These are phyloP conservation scores for Meda fulgida DNA, from an alignment of 2,797 vertebrate species.

Conservation along the genomic window DNA sequence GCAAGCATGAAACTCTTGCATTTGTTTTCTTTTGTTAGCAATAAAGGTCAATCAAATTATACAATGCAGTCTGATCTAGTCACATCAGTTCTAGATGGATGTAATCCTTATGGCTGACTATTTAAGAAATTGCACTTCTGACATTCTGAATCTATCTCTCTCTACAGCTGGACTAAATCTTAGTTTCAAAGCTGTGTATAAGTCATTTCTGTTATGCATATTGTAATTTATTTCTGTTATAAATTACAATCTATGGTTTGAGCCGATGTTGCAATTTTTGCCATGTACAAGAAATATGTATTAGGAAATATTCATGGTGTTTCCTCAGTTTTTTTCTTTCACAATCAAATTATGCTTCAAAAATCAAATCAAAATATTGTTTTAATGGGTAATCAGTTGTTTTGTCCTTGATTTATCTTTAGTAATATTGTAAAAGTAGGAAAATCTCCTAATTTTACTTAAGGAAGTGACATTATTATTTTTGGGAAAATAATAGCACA, in stretches of 20 bases:
- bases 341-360: not conserved
- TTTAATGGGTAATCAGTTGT: not conserved
- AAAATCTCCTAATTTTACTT: not conserved
- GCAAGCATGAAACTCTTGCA: slow-evolving; percentile 15
- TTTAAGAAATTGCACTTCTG: slow-evolving; percentile 5
- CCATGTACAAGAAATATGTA: not conserved
- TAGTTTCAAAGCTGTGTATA: not conserved
- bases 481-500: not conserved
- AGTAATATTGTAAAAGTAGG: not conserved
- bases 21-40: slow-evolving; percentile 53
- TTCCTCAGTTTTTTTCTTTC: not conserved
- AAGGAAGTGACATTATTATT: not conserved
- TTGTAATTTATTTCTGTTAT: too few relatives aligned
- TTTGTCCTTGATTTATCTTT: not conserved
- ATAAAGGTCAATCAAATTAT: slow-evolving; percentile 54
- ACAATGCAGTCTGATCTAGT: slow-evolving; percentile 2
- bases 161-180: slow-evolving; percentile 1
- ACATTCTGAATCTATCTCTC: not conserved
- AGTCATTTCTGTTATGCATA: not conserved
- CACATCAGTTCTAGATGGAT: slow-evolving; percentile 11
- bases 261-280: not conserved
- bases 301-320: not conserved
- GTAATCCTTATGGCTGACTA: not conserved
- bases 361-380: not conserved
- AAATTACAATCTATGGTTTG: not conserved